These are phyloP conservation scores for Aleiodes testaceus DNA, from an alignment of 2,888 invertebrate species.

Conservation along the genomic window DNA sequence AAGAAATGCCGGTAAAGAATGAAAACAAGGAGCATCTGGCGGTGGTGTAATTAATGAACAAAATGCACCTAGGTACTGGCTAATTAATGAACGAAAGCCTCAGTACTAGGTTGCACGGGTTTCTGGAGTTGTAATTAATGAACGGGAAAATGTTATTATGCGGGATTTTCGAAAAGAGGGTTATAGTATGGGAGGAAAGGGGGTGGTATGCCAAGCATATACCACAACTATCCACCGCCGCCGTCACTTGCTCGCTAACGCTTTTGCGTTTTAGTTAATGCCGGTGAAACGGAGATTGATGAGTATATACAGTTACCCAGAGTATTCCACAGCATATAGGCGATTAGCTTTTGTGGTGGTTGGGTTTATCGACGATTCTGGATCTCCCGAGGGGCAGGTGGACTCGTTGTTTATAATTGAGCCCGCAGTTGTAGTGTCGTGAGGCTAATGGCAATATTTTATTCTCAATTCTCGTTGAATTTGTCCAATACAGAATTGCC, in stretches of 20 bases:
- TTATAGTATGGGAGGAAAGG: conserved; percentile 1
- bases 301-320: conserved; percentile 30
- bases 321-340: conserved; percentile 7
- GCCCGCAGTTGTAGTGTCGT: conserved; percentile 18
- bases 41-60: conserved; percentile 42
- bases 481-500: conserved; percentile 64
- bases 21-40: conserved; percentile 38
- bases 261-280: conserved; percentile 39
- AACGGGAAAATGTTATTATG: conserved; percentile 46
- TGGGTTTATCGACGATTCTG: conserved; percentile 39
- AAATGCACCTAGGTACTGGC: conserved; percentile 37
- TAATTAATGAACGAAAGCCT: conserved; percentile 41
- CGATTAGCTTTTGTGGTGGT: conserved; percentile 44
- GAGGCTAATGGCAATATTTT: conserved; percentile 30
- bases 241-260: conserved; percentile 22
- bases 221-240: conserved; percentile 35
- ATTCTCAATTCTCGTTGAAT: conserved; percentile 16
- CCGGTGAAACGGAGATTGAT: conserved; percentile 45
- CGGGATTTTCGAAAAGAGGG: conserved; percentile 38
- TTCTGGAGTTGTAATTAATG: conserved; percentile 43
- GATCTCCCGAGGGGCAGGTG: not conserved
- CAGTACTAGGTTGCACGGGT: conserved; percentile 30
- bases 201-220: conserved; percentile 24
- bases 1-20: conserved; percentile 5
- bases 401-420: conserved; percentile 38